Evolutionary conservation across 2,888 invertebrate genomes (phyloP).

Genomic region (Phania funesta): DNA sequence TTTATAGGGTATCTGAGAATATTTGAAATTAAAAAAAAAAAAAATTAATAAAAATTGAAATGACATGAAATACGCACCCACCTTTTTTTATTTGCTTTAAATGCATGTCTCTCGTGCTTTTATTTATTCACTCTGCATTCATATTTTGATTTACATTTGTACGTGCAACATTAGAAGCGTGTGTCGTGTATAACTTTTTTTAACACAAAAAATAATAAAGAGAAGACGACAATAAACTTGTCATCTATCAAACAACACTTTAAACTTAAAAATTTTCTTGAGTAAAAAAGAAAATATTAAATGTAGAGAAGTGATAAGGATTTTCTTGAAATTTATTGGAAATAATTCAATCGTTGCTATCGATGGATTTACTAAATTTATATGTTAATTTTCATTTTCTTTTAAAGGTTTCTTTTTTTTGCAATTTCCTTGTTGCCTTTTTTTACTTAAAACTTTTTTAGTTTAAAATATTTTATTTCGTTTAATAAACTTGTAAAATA

Average conservation of each 20-base stretch:
- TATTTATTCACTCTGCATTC: slow-evolving; percentile 23
- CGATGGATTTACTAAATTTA: too few relatives aligned
- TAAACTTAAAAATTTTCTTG: slow-evolving; percentile 12
- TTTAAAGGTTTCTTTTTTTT: background rate
- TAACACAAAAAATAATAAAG: background rate
- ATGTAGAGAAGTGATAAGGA: background rate
- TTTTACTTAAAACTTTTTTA: background rate
- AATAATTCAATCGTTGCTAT: too few relatives aligned
- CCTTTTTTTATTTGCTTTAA: slow-evolving; percentile 41
- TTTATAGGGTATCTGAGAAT: slow-evolving; percentile 30
- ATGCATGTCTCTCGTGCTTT: slow-evolving; percentile 10
- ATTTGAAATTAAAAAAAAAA: slow-evolving; percentile 6
- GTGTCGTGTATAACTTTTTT: background rate
- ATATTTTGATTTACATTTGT: slow-evolving; percentile 33
- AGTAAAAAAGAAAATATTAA: background rate
- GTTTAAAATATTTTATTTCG: background rate
- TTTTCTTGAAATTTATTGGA: background rate
- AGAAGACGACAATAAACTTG: slow-evolving; percentile 42
- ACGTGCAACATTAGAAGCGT: slow-evolving; percentile 26
- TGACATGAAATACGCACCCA: slow-evolving; percentile 59
- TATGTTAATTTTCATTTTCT: too few relatives aligned
- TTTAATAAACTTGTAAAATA: background rate
- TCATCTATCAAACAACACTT: slow-evolving; percentile 53
- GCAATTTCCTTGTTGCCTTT: background rate
- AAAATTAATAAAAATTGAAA: slow-evolving; percentile 3